These are phyloP conservation scores for Pterocles gutturalis DNA, from an alignment of 2,113 vertebrate genomes.

Conservation along the genomic window DNA sequence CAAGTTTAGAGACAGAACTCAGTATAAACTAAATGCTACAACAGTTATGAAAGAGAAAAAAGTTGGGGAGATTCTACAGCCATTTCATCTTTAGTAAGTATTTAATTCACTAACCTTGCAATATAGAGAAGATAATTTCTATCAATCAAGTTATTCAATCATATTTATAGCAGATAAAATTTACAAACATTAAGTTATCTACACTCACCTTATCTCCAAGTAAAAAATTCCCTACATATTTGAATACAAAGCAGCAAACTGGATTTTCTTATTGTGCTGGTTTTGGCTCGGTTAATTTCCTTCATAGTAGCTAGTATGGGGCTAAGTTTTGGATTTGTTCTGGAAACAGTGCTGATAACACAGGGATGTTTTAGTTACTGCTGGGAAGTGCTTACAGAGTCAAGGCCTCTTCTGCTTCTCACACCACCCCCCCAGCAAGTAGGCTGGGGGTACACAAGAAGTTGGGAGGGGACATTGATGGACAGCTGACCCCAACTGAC, in stretches of 20 bases:
- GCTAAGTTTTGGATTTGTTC: too few relatives aligned
- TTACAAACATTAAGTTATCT: slow-evolving; percentile 25
- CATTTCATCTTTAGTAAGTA: neutral
- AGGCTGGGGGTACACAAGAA: too few relatives aligned
- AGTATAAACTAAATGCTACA: neutral
- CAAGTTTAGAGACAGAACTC: neutral
- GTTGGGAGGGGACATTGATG: too few relatives aligned
- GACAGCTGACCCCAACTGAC: too few relatives aligned
- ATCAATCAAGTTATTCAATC: slow-evolving; percentile 23
- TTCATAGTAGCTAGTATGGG: too few relatives aligned
- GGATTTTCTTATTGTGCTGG: neutral
- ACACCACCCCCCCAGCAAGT: too few relatives aligned
- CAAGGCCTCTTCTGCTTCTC: too few relatives aligned
- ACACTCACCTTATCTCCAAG: slow-evolving; percentile 21
- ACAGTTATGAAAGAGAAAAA: neutral
- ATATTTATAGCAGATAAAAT: slow-evolving; percentile 38
- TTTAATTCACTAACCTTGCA: slow-evolving; percentile 2
- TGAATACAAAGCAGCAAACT: slow-evolving; percentile 49
- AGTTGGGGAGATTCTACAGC: neutral
- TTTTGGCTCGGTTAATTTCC: too few relatives aligned
- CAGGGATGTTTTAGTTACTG: too few relatives aligned
- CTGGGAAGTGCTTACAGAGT: too few relatives aligned
- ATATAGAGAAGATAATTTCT: slow-evolving; percentile 6
- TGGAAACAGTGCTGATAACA: too few relatives aligned
- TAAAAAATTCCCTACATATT: slow-evolving; percentile 32